Conservation (phyloP, 1,140 invertebrate genomes). For the Zaprionus lachaisei region DNA sequence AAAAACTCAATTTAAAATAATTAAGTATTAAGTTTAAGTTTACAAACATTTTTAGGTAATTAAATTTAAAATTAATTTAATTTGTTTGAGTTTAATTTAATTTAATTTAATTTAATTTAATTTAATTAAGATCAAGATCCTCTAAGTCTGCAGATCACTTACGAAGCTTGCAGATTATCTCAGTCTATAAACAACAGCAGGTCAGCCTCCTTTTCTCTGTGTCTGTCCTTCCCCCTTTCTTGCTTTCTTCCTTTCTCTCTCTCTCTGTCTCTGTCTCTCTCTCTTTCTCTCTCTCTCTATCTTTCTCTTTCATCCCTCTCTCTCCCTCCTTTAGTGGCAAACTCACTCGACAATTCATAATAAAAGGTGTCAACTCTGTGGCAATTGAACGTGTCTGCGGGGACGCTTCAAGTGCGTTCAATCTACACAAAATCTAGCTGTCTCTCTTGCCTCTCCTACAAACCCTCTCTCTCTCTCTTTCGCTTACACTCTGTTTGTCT, state of each 20-base stretch:
- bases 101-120: too few species aligned
- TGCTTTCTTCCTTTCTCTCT: not conserved
- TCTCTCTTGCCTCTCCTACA: not conserved
- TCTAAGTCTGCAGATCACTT: too few species aligned
- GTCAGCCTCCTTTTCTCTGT: too few species aligned
- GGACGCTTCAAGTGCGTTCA: constrained; percentile 5
- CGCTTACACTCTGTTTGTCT: not conserved
- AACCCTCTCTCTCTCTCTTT: not conserved
- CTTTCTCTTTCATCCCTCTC: not conserved
- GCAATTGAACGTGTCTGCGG: constrained; percentile 12
- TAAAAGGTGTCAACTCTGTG: constrained; percentile 27
- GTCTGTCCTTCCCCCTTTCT: not conserved
- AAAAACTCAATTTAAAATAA: too few species aligned
- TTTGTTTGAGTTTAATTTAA: too few species aligned
- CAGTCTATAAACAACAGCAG: too few species aligned
- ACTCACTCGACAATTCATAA: constrained; percentile 8
- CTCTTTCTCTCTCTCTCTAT: not conserved
- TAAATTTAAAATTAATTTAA: too few species aligned
- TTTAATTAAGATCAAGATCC: too few species aligned
- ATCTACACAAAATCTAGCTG: not conserved
- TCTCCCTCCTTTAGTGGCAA: not conserved
- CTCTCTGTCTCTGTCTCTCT: too few species aligned
- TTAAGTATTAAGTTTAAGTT: too few species aligned
- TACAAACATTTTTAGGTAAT: too few species aligned
- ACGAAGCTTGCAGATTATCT: too few species aligned